A percentile compares a stretch with the other conserved stretches of the same genome.
Evolutionary conservation across 2,888 invertebrate genomes (phyloP).

Genomic region (Tetramorium bicarinatum): DNA sequence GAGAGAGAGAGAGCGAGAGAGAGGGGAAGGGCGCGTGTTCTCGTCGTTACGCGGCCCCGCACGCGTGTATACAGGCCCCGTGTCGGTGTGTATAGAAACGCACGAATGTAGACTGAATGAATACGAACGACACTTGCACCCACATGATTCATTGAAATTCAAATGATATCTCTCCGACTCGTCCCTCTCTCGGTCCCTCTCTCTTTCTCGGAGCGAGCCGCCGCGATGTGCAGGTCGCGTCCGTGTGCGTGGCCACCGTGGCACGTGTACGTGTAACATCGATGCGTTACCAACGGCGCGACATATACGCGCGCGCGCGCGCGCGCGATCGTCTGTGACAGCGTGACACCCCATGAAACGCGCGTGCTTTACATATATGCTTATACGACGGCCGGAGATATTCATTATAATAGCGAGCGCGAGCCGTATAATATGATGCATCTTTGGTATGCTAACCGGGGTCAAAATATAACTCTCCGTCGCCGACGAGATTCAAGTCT

Average conservation of each 20-base stretch:
- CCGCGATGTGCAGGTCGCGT: slow-evolving; percentile 8
- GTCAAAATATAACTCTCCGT: slow-evolving; percentile 83
- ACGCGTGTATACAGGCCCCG: no score
- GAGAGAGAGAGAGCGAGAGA: background rate
- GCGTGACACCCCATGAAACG: slow-evolving; percentile 70
- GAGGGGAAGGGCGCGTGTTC: slow-evolving; percentile 38
- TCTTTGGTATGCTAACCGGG: slow-evolving; percentile 85
- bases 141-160: slow-evolving; percentile 85
- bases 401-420: slow-evolving; percentile 82
- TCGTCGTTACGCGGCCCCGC: slow-evolving; percentile 33
- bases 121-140: slow-evolving; percentile 82
- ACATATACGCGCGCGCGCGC: slow-evolving; percentile 18
- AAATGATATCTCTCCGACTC: slow-evolving; percentile 78
- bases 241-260: slow-evolving; percentile 21
- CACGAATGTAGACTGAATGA: slow-evolving; percentile 72
- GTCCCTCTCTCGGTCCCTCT: slow-evolving; percentile 11
- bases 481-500: slow-evolving; percentile 68
- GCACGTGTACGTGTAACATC: slow-evolving; percentile 6
- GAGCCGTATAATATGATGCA: slow-evolving; percentile 79
- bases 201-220: slow-evolving; percentile 21
- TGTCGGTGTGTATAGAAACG: slow-evolving; percentile 7
- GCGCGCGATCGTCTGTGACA: slow-evolving; percentile 49
- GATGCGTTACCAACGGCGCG: background rate
- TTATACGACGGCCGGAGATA: slow-evolving; percentile 74
- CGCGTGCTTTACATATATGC: slow-evolving; percentile 78